These are phyloP conservation scores for Hylyphantes graminicola DNA, from an alignment of 1,140 invertebrate species.

Conservation along the genomic window DNA sequence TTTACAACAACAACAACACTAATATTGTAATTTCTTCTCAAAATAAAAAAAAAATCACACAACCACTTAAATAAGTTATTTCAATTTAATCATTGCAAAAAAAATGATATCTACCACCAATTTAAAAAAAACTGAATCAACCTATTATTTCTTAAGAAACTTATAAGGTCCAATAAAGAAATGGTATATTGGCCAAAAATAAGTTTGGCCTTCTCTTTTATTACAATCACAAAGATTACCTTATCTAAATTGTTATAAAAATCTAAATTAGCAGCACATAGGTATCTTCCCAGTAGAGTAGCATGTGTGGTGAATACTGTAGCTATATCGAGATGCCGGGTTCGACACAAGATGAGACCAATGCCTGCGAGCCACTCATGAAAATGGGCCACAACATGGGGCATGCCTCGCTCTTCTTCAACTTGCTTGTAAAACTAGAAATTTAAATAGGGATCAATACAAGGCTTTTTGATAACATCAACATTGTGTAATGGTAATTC, in stretches of 20 bases:
- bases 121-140: too few relatives aligned
- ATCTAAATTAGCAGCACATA: slow-evolving; percentile 97
- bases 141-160: too few relatives aligned
- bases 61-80: too few relatives aligned
- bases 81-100: too few relatives aligned
- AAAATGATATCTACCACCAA: too few relatives aligned
- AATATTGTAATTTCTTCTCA: too few relatives aligned
- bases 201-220: neutral
- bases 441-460: too few relatives aligned
- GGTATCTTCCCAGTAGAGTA: slow-evolving; percentile 94
- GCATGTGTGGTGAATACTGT: slow-evolving; percentile 99
- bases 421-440: slow-evolving; percentile 64
- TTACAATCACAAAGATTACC: slow-evolving; percentile 70
- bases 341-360: slow-evolving; percentile 87
- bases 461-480: too few relatives aligned
- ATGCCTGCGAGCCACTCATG: slow-evolving; percentile 99
- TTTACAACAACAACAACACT: neutral
- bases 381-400: slow-evolving; percentile 91
- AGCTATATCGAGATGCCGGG: slow-evolving; percentile 90
- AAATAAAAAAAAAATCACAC: too few relatives aligned
- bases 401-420: slow-evolving; percentile 70
- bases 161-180: too few relatives aligned
- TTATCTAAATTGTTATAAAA: slow-evolving; percentile 99
- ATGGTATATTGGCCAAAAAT: neutral
- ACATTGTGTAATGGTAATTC: too few relatives aligned